Evolutionary conservation across 2,113 vertebrate genomes (phyloP), one percentile per base, ranked within the genome.

Genomic region (Perognathus longimembris): DNA sequence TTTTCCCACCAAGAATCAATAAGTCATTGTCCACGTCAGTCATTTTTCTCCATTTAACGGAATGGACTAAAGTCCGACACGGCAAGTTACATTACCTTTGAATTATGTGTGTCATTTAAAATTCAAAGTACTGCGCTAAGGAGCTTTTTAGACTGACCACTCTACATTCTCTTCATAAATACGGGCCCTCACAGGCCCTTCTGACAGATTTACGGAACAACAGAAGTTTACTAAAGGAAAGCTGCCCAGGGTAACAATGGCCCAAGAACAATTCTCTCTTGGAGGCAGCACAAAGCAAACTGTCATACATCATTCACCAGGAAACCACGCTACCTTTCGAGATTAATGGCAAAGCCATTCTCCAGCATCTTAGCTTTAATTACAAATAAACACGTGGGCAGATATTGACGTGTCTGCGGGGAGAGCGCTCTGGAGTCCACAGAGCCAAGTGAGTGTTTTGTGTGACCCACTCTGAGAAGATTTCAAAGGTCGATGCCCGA

Each of bases 101-200:
- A 99, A 99, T 99, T 99, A 99, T 99, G 98, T 95, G 98, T 84
- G 77, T 98, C 97, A 99, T 99, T 99, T 99, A 99, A 99, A 99
- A 99, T 99, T 99, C 98, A 98, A 99, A 99, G 98, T 98, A 98
- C 98, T 98, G 97, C 97, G 97, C 98, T 98, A 98, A 98, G 98
- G 98, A 98, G 98, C 98, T 97, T 98, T 98, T 97, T 93, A 98
- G 96, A 97, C 97, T 98, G 98, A 98, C 98, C 98, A 98, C 98
- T 98, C 98, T 96, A 85, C 97, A 97, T 98, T 97, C 98, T 97
- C 97, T 97, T 97, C 98, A 96, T 97, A 96, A 91, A 98, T 96
- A 97, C 77, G 94, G 89, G 96, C 96, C 98, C 97, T 97, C 95
- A 90, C 97, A 97, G 94, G 95, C 97, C 98, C 89, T 94, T 93